Evolutionary conservation across 2,888 invertebrate genomes (phyloP), one percentile per base, ranked within the genome.

Genomic region (Habrosyne pyritoides): DNA sequence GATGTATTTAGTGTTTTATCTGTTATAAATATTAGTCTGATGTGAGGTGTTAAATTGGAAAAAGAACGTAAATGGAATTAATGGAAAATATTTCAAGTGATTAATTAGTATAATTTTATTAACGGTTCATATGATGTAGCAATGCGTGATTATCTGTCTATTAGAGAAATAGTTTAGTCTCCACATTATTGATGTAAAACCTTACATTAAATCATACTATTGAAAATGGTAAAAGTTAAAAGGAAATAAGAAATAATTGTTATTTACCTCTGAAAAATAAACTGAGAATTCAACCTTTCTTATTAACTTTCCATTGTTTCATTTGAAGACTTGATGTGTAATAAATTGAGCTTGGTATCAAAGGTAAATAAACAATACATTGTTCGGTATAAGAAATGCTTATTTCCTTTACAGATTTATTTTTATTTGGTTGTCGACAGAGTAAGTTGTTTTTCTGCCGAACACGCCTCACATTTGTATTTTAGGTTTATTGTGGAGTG

Each of bases 81-180:
- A 18, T 21, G 18, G 28, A 47, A 21, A 53, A 33, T 53, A 30
- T 53, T 47, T 47, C 36, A 33, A 52, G 52, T 18, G 47, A 52
- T 47, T 52, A 55, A 52, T 47, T 12, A 47, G 18, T 52, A 33
- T 36, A 36, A 53, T 48, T 56, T 53, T 46, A 46, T 52, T 52
- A 21, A 18, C 54, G 54, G 56, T 47, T 52, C 47, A 59, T 55
- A 55, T 54, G 49, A 56, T 53, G 50, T 60, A 56, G 47, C 47
- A 53, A 36, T 49, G 47, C 47, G 14, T 42, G 24, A 5, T 24
- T 5, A 24, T n/a, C n/a, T n/a, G 33, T 4, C n/a, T n/a, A 30
- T 30, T 28, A n/a, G n/a, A n/a, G 28, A 3, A 28, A 28, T 28
- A 28, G 8, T 8, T 28, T n/a, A n/a, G 6, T 12, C 10, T 10